Evolutionary conservation across 2,888 invertebrate species (phyloP).

Genomic region (Belgica antarctica): DNA sequence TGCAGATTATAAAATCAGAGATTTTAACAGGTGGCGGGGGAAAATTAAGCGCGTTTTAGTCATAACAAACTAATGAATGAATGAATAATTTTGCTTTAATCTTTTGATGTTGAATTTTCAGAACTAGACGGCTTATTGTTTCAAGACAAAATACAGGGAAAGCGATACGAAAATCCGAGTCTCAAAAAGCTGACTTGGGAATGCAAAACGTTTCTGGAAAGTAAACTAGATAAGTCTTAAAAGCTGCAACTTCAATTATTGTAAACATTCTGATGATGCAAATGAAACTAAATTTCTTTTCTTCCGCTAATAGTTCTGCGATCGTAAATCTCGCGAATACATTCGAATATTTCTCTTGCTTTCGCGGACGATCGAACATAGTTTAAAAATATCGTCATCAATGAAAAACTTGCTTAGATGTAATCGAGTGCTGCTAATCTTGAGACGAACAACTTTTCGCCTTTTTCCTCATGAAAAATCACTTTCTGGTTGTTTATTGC

Average conservation of each 20-base stretch:
- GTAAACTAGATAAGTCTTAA: not conserved
- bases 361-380: not conserved
- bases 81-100: not conserved
- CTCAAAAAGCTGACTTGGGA: too few species aligned
- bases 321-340: not conserved
- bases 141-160: too few species aligned
- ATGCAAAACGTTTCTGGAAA: too few species aligned
- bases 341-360: not conserved
- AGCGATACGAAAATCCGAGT: too few species aligned
- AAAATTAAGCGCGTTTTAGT: not conserved
- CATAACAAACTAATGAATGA: not conserved
- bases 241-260: not conserved
- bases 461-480: slow-evolving; percentile 7
- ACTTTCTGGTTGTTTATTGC: slow-evolving; percentile 18
- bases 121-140: too few species aligned
- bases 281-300: not conserved
- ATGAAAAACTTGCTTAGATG: not conserved
- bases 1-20: not conserved
- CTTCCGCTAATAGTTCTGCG: not conserved
- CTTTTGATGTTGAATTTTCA: too few species aligned
- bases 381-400: slow-evolving; percentile 3
- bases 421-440: slow-evolving; percentile 11
- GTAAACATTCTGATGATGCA: not conserved
- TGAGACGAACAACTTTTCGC: not conserved
- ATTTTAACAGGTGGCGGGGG: not conserved